Evolutionary conservation across 1,140 invertebrate genomes (phyloP).

Genomic region (Papilio machaon): DNA sequence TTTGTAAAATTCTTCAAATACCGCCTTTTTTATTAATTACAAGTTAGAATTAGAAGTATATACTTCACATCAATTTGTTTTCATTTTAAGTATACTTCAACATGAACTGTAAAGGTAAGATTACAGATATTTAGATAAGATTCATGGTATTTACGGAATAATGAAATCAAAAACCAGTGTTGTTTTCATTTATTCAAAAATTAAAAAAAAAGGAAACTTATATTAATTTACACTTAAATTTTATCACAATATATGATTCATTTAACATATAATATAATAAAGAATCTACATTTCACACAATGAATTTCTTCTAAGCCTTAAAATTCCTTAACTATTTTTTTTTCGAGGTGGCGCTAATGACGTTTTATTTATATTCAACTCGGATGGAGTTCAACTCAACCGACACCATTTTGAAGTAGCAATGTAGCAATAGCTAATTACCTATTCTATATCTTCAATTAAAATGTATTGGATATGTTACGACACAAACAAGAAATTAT

Average conservation of each 20-base stretch:
- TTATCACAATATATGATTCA: slow-evolving; percentile 37
- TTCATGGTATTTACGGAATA: background rate
- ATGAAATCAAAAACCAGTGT: background rate
- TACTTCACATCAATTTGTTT: background rate
- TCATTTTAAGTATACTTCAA: too few species aligned
- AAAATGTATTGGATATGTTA: slow-evolving; percentile 33
- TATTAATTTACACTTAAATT: slow-evolving; percentile 12
- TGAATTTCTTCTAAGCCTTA: background rate
- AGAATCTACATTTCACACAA: too few species aligned
- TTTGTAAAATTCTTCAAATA: background rate
- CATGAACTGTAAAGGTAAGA: background rate
- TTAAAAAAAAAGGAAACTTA: slow-evolving; percentile 5
- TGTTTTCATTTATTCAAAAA: slow-evolving; percentile 10
- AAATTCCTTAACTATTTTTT: background rate
- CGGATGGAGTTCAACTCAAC: background rate
- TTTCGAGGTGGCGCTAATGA: slow-evolving; percentile 36
- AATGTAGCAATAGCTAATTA: background rate
- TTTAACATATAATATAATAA: background rate
- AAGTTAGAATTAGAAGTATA: too few species aligned
- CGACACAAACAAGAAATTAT: background rate
- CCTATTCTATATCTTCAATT: background rate
- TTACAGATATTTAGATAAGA: background rate
- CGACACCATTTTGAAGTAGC: background rate
- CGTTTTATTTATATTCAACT: background rate
- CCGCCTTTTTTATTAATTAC: too few species aligned